Evolutionary conservation across 2,113 vertebrate genomes (phyloP), one percentile per base, ranked within the genome.

Genomic region (Panurus biarmicus): DNA sequence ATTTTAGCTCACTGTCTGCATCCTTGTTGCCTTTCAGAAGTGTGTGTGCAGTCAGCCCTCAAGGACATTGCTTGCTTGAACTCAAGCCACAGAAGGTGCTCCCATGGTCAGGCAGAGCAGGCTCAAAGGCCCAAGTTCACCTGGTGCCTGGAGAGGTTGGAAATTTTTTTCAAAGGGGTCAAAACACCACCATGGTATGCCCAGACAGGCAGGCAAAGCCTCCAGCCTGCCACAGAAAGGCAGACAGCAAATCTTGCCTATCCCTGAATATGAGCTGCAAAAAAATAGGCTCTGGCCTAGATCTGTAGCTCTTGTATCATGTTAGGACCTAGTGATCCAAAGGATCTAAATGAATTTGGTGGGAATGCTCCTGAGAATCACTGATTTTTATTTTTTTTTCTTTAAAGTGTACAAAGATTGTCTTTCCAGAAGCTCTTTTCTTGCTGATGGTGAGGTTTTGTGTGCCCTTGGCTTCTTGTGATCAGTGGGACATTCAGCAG

Each of bases 401-500:
- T 69, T 42, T 11, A 6, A 12, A n/a, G 26, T 29, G 29, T 13
- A 45, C 4, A 10, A n/a, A 35, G 14, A 38, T 9, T 70, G 54
- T 70, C 57, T 91, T 93, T 57, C 50, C 42, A 87, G 50, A 89
- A 87, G 31, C 26, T 78, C 13, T 75, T 51, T 69, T 58, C 33
- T 57, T 72, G n/a, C 29, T 79, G 77, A 22, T 4, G 3, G 45
- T 36, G 26, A 89, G 47, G 77, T 54, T 62, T 76, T 57, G 19
- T 16, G 36, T 84, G 62, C 74, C 85, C 89, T 93, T 62, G 84
- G 64, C 71, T 89, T 50, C 81, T 79, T 53, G 67, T 73, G 91
- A 89, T 94, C 91, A 50, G 71, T 44, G 81, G 93, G 80, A 89
- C 77, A 58, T 40, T 61, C 66, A 83, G 84, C 93, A 91, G 70